Base-by-base conservation (phyloP, 1,140 invertebrate genomes). In the Drosophila teissieri region DNA sequence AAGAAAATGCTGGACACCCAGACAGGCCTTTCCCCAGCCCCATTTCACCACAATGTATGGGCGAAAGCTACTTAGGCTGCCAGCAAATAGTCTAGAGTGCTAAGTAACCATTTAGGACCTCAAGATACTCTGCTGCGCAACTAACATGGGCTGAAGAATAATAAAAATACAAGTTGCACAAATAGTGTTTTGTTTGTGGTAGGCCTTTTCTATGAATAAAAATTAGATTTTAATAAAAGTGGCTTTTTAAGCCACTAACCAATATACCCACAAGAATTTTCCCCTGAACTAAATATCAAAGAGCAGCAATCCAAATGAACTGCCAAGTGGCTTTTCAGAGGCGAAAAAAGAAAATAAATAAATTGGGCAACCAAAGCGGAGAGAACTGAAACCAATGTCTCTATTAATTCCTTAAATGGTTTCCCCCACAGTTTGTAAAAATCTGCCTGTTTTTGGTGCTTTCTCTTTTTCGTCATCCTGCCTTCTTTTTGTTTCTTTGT, bases 21-120 rank as follows among this genome's bases (percentile, higher is more conserved):
- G 51, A 22, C 12, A 22, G 15, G 40, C 15, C 45, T 44, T 73
- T 52, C 31, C 19, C 24, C 11, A 17, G 12, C 44, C 5, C 10
- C 12, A 8, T 4, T 12, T 4, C 37, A 14, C 12, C 37, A 4
- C 37, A 12, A 39, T 61, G 37, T 37, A 11, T 51, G n/a, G 17
- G 4, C 42, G 22, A 58, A 53, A 74, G 61, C 69, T 76, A 60
- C 73, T 65, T 65, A 58, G 61, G 15, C 53, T 55, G 54, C 12
- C 57, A 72, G 44, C 15, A 58, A 70, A 62, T 46, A 14, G 10
- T 17, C 14, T 4, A 51, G 31, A 39, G 24, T 17, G 39, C 19
- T 39, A 8, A 11, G 37, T 7, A 39, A 10, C 14, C 8, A 31
- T 19, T 31, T 31, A 40, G 48, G 36, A 22, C 15, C 12, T 5